Evolutionary conservation across 2,797 vertebrate species (phyloP).

Genomic region (Microctenopoma lineatum): DNA sequence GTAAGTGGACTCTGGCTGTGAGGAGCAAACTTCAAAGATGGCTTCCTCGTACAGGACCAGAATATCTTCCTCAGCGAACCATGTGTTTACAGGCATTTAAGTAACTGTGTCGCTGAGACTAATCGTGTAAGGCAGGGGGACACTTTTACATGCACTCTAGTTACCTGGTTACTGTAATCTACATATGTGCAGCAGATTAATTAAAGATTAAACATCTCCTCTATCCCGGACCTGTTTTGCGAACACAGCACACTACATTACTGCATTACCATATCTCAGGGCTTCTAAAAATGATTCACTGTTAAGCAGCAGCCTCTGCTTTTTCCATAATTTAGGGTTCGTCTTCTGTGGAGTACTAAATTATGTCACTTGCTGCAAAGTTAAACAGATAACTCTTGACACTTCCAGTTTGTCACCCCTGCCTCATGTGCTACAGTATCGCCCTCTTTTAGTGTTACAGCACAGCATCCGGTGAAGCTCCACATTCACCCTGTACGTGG

Average conservation of each 20-base stretch:
- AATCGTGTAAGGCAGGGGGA: no score
- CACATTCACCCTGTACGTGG: neutral
- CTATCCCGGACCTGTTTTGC: no score
- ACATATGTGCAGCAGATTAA: no score
- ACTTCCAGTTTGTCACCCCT: neutral
- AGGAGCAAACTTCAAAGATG: conserved; percentile 4
- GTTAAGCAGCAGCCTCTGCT: no score
- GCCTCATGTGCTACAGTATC: neutral
- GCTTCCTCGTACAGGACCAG: neutral
- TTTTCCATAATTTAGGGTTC: neutral
- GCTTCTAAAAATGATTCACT: neutral
- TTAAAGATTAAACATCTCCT: no score
- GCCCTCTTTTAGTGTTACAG: neutral
- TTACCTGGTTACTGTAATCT: no score
- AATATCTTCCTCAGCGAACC: neutral
- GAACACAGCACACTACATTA: no score
- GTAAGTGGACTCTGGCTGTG: conserved; percentile 6
- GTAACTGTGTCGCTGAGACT: neutral
- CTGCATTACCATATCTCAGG: neutral
- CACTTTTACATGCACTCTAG: no score
- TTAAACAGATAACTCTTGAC: neutral
- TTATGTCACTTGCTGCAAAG: neutral
- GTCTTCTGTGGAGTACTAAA: neutral
- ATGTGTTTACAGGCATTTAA: neutral
- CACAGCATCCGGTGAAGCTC: neutral